A percentile compares a stretch with the other conserved stretches of the same genome.
phyloP scores from a whole-genome alignment of 2,797 vertebrate species.

The Naso thynnoides region DNA sequence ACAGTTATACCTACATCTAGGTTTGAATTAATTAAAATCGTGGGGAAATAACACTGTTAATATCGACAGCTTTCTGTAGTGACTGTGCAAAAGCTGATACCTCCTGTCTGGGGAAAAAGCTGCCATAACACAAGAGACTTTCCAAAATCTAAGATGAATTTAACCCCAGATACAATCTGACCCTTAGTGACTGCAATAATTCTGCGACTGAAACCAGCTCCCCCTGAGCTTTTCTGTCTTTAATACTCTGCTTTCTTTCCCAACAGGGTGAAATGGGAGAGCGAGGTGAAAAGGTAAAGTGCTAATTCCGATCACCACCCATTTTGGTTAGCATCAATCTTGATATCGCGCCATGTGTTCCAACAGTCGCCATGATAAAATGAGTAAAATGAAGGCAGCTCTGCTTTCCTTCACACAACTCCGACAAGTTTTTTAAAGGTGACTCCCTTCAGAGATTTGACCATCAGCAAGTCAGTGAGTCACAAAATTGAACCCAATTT shows the following conservation, averaged over 20 bases:
- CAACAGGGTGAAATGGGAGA: conserved; percentile 95
- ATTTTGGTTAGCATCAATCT: conserved; percentile 54
- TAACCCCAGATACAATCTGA: conserved; percentile 78
- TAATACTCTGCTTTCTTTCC: conserved; percentile 80
- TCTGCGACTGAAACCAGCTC: conserved; percentile 28
- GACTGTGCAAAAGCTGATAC: conserved; percentile 15
- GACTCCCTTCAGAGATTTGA: conserved; percentile 51
- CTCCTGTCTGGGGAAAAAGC: conserved; percentile 51
- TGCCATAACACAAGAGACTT: conserved; percentile 59
- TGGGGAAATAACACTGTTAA: not conserved
- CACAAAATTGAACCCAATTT: conserved; percentile 54
- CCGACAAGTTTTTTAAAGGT: conserved; percentile 22
- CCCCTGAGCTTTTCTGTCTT: conserved; percentile 46
- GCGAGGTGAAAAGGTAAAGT: conserved; percentile 94
- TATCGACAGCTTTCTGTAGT: conserved; percentile 8
- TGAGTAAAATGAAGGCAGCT: conserved; percentile 13
- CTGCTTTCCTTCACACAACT: conserved; percentile 17
- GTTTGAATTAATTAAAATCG: conserved; percentile 1
- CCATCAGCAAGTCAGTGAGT: conserved; percentile 56
- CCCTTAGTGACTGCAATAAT: conserved; percentile 53
- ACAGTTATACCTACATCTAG: not conserved
- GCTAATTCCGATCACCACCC: conserved; percentile 58
- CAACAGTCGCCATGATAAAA: conserved; percentile 25
- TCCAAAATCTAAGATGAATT: conserved; percentile 72
- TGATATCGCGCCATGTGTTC: conserved; percentile 39